Conservation (phyloP, 2,797 vertebrate species). For the Phoeniculus purpureus region DNA sequence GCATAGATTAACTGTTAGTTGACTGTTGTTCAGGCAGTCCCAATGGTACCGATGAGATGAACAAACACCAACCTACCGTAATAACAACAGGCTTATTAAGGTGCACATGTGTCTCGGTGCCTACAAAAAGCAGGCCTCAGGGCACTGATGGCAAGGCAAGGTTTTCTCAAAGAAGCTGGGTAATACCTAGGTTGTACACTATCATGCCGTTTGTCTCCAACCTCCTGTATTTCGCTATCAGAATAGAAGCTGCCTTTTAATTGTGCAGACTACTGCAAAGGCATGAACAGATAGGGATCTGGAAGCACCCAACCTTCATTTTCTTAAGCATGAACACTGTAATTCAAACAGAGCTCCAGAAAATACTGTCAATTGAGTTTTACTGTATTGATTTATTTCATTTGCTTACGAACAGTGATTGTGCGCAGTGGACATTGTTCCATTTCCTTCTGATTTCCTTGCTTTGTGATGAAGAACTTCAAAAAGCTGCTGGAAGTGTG, state of each 20-base stretch:
- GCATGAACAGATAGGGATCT: neutral
- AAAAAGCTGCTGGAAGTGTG: neutral
- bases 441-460: slow-evolving; percentile 48
- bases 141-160: neutral
- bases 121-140: neutral
- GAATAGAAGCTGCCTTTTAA: neutral
- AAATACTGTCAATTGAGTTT: neutral
- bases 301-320: neutral
- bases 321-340: neutral
- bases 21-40: neutral
- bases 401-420: neutral
- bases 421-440: slow-evolving; percentile 3
- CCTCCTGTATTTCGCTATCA: neutral
- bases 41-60: neutral
- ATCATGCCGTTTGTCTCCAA: neutral
- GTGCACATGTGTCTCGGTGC: neutral
- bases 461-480: slow-evolving; percentile 28
- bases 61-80: neutral
- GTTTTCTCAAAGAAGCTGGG: neutral
- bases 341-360: neutral
- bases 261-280: neutral
- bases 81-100: neutral
- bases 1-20: no score
- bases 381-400: neutral
- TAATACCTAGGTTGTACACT: neutral